Conservation (phyloP, 2,797 vertebrate genomes). For the Pelochelys cantorii region DNA sequence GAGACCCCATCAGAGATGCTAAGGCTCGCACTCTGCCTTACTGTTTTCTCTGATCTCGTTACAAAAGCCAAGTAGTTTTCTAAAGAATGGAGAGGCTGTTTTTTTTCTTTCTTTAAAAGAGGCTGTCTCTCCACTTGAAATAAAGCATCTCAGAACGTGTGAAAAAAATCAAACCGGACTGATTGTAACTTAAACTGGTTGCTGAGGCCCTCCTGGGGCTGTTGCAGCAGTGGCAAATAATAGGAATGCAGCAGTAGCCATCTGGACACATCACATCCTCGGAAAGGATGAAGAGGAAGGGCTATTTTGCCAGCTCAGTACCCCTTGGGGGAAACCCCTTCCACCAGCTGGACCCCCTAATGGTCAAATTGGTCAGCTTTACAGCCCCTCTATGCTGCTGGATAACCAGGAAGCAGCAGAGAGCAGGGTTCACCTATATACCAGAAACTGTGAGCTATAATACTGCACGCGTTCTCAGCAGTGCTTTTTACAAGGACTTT, state of each 20-base stretch:
- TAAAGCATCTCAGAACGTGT: rapidly evolving
- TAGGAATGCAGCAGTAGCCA: background rate
- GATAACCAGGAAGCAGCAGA: background rate
- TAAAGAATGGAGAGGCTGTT: background rate
- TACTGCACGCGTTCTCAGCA: conserved; percentile 42
- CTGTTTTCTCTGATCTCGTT: background rate
- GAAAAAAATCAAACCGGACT: background rate
- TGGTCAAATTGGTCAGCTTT: background rate
- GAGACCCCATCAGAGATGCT: background rate
- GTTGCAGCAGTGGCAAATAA: background rate
- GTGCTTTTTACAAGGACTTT: conserved; percentile 37
- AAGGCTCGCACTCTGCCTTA: background rate
- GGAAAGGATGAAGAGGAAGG: background rate
- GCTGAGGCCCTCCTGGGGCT: background rate
- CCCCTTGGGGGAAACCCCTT: background rate
- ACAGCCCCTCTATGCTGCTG: background rate
- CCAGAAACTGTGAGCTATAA: conserved; percentile 3
- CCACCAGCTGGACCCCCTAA: background rate
- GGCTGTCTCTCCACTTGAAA: background rate
- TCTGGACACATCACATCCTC: background rate
- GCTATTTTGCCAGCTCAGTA: background rate
- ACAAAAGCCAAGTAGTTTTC: background rate
- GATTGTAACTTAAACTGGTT: background rate
- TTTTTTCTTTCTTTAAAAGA: background rate
- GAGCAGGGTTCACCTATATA: background rate